phyloP scores from a whole-genome alignment of 2,888 invertebrate species.

The Pseudococcus viburni region DNA sequence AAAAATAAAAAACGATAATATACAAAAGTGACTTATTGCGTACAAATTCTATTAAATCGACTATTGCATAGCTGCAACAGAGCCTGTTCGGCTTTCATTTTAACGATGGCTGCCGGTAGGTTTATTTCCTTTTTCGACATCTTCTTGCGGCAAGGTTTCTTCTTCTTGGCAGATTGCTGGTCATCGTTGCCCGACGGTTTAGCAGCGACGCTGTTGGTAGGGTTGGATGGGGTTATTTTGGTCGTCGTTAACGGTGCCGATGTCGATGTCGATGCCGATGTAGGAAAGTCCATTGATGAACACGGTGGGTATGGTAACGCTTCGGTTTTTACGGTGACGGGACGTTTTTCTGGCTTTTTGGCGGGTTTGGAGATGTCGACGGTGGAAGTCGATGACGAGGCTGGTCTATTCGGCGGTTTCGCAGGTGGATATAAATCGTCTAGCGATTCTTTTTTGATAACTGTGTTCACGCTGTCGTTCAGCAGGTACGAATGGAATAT shows the following conservation, averaged over 20 bases:
- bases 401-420: background rate
- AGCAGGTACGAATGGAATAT: conserved; percentile 33
- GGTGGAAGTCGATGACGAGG: background rate
- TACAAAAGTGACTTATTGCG: conserved; percentile 13
- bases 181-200: background rate
- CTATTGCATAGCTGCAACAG: conserved; percentile 53
- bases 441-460: background rate
- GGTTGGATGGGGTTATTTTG: background rate
- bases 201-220: background rate
- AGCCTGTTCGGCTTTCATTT: conserved; percentile 58
- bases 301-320: background rate
- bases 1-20: background rate
- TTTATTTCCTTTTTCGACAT: conserved; percentile 61
- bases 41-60: conserved; percentile 45
- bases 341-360: background rate
- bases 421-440: background rate
- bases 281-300: background rate
- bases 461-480: conserved; percentile 44
- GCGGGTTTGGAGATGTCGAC: background rate
- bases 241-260: background rate
- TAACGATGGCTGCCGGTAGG: conserved; percentile 48
- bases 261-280: background rate
- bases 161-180: background rate
- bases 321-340: background rate
- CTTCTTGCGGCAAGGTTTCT: conserved; percentile 59